These are phyloP conservation scores for Macrochelys suwanniensis DNA, from an alignment of 2,797 vertebrate species.

Conservation along the genomic window DNA sequence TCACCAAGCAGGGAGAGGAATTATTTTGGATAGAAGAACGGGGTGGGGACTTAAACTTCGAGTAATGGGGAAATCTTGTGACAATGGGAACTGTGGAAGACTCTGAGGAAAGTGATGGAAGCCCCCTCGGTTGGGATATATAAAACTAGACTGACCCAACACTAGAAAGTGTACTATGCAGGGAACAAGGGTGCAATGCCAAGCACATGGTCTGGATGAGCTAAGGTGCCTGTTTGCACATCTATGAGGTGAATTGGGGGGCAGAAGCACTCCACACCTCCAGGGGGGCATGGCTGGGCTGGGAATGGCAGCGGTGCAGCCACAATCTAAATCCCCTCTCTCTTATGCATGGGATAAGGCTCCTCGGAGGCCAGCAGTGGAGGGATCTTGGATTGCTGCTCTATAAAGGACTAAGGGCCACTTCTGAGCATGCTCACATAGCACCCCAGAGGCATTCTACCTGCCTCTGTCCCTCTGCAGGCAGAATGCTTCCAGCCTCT, in stretches of 20 bases:
- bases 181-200: neutral
- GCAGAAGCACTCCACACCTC: neutral
- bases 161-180: neutral
- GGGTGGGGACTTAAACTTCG: no score
- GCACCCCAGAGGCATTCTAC: neutral
- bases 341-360: neutral
- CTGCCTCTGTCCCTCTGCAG: neutral
- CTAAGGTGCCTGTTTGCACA: neutral
- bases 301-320: neutral
- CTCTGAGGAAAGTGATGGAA: neutral
- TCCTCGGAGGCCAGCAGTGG: neutral
- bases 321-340: neutral
- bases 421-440: neutral
- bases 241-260: neutral
- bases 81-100: neutral
- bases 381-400: neutral
- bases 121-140: neutral
- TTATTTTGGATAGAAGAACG: no score
- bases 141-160: neutral
- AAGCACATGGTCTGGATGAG: neutral
- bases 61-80: neutral
- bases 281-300: neutral
- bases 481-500: accelerated
- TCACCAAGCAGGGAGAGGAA: no score
- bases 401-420: accelerated